Base-by-base conservation (phyloP, 2,888 invertebrate genomes). In the Synanthedon vespiformis region DNA sequence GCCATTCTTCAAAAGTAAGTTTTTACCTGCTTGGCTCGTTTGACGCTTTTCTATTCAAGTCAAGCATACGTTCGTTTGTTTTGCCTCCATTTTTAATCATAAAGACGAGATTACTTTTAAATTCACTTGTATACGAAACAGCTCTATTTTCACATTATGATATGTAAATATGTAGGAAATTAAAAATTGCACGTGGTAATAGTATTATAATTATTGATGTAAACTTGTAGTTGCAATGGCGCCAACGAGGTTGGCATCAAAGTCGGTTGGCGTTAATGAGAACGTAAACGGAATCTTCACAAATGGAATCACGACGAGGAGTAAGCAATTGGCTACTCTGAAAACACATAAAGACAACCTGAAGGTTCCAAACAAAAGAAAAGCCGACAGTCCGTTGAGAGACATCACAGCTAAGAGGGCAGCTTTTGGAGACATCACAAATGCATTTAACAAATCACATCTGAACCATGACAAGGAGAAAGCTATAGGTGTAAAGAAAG, bases 351-450 rank as follows among this genome's bases (percentile, higher is more conserved):
- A 81, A 61, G 74, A 82, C 56, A 70, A 62, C 57, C 72, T 88
- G 60, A 90, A 90, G 68, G 74, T 84, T 22, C 85, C 90, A 53
- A 89, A 89, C 51, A 95, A 95, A 75, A 89, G 95, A 68, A 95
- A 95, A 89, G 95, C 95, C 1, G 90, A 90, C 58, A 95, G 94
- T 54, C 95, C 95, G 4, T 69, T 91, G 49, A 94, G 93, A 77
- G 92, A 93, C 70, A 91, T 90, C 61, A 90, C 89, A 51, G 89
- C 91, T 4, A 96, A 95, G 75, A 88, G 96, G 65, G 93, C 94
- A 48, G 96, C 95, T 3, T 91, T 97, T 69, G 94, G 94, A 56
- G 96, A 96, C 75, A 90, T 96, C 60, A 95, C 95, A 51, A 95
- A 95, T 80, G 92, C 91, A 58, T 77, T 83, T 61, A 80, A 84